Percentiles rank a stretch among this genome's conserved stretches.
Conservation (phyloP, 2,113 vertebrate species). For the Crotalus tigris region DNA sequence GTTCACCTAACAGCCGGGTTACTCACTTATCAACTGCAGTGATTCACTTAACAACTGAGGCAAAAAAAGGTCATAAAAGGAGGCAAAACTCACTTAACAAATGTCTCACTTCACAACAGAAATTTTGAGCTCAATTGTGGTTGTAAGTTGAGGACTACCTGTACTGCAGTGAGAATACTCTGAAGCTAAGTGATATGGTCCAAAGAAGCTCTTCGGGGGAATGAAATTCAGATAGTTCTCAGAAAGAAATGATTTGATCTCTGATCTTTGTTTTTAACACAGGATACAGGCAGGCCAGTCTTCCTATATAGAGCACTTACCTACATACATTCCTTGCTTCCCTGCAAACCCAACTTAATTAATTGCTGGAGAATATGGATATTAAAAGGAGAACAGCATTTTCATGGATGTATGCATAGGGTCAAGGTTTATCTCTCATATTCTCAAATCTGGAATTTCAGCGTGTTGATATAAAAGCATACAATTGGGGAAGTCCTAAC, state of each 20-base stretch:
- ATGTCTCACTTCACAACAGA: background rate
- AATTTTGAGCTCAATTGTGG: background rate
- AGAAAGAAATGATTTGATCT: background rate
- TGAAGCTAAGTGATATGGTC: background rate
- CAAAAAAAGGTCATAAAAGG: background rate
- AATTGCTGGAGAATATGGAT: background rate
- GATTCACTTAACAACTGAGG: background rate
- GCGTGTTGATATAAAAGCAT: background rate
- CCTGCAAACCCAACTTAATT: background rate
- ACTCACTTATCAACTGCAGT: background rate
- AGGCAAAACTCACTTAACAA: background rate
- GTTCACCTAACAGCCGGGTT: background rate
- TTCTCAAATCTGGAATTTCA: background rate
- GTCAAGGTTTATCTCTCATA: background rate
- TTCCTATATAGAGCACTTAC: background rate
- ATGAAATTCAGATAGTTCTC: background rate
- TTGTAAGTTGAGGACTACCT: background rate
- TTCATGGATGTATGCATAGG: background rate
- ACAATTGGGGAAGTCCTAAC: background rate
- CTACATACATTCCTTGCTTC: background rate
- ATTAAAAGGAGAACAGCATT: background rate
- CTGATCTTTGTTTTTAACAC: background rate
- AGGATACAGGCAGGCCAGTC: background rate
- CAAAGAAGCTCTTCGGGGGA: background rate
- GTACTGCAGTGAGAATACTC: background rate